Percentiles rank a stretch among this genome's conserved stretches.
These are phyloP conservation scores for Amblyteles armatorius DNA, from an alignment of 2,888 invertebrate species.

Conservation along the genomic window DNA sequence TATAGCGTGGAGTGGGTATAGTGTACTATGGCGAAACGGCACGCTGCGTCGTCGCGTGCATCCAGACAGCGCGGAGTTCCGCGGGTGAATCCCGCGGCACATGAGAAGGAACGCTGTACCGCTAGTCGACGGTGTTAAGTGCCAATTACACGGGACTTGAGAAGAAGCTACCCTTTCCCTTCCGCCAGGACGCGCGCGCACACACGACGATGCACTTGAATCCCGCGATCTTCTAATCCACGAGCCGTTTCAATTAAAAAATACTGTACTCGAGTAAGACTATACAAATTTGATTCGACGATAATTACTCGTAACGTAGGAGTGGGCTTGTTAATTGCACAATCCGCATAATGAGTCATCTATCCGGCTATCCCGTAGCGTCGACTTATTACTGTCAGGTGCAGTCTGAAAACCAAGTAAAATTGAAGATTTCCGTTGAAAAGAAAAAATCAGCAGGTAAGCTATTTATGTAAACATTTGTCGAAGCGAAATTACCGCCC, in stretches of 20 bases:
- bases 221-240: constrained; percentile 31
- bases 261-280: constrained; percentile 25
- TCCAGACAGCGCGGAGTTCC: constrained; percentile 41
- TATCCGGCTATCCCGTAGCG: not conserved
- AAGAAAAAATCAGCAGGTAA: not conserved
- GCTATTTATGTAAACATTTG: too few species aligned
- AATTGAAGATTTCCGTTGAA: not conserved
- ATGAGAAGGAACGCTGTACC: constrained; percentile 64
- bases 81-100: constrained; percentile 49
- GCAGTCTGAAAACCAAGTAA: not conserved
- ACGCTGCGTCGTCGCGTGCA: constrained; percentile 58
- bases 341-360: constrained; percentile 41
- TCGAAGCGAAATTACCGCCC: too few species aligned
- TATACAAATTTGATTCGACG: constrained; percentile 37
- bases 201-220: constrained; percentile 47
- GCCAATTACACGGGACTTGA: constrained; percentile 69
- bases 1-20: constrained; percentile 5
- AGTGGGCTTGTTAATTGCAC: constrained; percentile 51
- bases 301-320: constrained; percentile 56
- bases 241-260: constrained; percentile 52
- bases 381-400: not conserved
- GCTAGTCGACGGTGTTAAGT: constrained; percentile 67
- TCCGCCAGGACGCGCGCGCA: not conserved
- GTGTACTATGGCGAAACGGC: constrained; percentile 21
- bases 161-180: constrained; percentile 10